Percentiles rank a stretch among this genome's conserved stretches.
Evolutionary conservation across 2,797 vertebrate genomes (phyloP).

Genomic region (Ciconia nigra): DNA sequence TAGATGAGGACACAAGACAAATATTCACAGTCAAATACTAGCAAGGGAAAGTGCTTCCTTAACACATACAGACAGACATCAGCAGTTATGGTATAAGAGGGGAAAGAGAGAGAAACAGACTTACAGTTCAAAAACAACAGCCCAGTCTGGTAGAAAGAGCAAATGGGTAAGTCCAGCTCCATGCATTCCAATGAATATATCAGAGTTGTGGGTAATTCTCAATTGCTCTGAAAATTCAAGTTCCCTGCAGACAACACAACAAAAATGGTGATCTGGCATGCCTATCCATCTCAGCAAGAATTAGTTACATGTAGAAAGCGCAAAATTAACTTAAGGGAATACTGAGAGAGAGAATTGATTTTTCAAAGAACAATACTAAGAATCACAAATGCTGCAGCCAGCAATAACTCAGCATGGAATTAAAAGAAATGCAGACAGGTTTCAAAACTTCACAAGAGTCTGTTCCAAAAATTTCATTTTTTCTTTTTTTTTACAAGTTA

Average conservation of each 20-base stretch:
- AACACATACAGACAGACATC: neutral
- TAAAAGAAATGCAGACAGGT: neutral
- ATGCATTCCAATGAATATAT: slow-evolving; percentile 97
- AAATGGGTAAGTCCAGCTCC: slow-evolving; percentile 96
- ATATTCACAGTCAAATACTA: neutral
- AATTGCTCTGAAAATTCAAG: slow-evolving; percentile 90
- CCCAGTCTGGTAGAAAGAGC: slow-evolving; percentile 98
- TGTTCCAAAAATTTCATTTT: neutral
- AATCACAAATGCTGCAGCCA: neutral
- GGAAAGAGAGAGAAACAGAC: slow-evolving; percentile 47
- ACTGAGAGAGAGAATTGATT: neutral
- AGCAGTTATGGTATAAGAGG: neutral
- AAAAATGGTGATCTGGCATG: neutral
- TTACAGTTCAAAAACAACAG: slow-evolving; percentile 95
- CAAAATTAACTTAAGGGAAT: neutral
- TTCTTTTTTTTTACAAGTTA: neutral
- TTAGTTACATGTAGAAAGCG: neutral
- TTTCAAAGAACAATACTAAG: neutral
- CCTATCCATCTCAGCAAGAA: neutral
- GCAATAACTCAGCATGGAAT: neutral
- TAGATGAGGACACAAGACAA: neutral
- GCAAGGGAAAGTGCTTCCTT: neutral
- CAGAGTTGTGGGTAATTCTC: slow-evolving; percentile 92
- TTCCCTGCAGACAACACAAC: slow-evolving; percentile 75
- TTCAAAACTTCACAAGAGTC: neutral